A percentile compares a stretch with the other conserved stretches of the same genome.
Conservation (phyloP, 2,888 invertebrate species). For the Caenorhabditis sulstoni region DNA sequence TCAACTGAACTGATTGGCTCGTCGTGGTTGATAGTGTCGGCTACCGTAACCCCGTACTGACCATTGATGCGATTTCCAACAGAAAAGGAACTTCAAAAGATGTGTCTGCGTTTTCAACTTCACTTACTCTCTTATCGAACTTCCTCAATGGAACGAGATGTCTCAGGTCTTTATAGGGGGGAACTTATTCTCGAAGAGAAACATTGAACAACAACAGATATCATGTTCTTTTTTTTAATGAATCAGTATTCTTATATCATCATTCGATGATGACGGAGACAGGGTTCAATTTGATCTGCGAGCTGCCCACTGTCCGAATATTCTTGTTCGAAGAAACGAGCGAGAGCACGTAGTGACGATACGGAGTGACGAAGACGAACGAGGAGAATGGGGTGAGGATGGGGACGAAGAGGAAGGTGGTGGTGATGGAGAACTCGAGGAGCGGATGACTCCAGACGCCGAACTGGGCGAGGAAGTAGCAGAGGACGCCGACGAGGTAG, state of each 20-base stretch:
- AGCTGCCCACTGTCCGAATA: background rate
- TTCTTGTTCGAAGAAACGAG: background rate
- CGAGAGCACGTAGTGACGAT: conserved; percentile 27
- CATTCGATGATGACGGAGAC: conserved; percentile 8
- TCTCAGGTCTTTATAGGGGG: no score
- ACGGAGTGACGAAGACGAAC: conserved; percentile 53
- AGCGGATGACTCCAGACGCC: conserved; percentile 46
- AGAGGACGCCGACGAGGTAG: conserved; percentile 51
- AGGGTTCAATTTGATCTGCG: conserved; percentile 6
- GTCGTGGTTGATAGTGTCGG: no score
- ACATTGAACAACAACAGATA: background rate
- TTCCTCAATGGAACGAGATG: no score
- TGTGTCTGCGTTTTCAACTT: no score
- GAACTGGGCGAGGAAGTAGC: conserved; percentile 38
- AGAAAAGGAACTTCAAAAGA: no score
- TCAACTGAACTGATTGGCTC: no score
- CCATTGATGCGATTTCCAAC: no score
- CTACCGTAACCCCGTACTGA: no score
- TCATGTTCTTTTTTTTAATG: background rate
- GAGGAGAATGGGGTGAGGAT: conserved; percentile 51
- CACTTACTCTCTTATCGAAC: no score
- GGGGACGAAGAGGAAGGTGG: conserved; percentile 45
- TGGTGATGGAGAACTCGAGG: conserved; percentile 48
- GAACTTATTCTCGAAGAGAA: no score
- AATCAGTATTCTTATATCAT: conserved; percentile 7